Conservation (phyloP, 2,888 invertebrate species). For the Drosophila rellima region DNA sequence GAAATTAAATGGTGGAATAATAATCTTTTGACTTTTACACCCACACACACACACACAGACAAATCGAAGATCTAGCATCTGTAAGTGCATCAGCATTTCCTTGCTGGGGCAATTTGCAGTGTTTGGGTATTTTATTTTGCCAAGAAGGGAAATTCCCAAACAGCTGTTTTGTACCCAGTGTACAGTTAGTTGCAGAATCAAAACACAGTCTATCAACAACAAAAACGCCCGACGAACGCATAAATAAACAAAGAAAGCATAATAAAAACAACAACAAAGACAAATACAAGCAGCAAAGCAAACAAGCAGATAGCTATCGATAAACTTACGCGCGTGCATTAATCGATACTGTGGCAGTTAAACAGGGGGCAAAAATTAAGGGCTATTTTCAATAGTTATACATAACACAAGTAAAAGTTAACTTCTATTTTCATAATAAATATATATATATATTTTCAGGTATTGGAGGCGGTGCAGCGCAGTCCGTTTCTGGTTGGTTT, state of each 20-base stretch:
- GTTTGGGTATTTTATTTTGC: conserved; percentile 23
- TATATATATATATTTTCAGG: conserved; percentile 87
- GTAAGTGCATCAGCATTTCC: neutral
- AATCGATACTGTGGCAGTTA: conserved; percentile 7
- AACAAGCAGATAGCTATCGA: conserved; percentile 26
- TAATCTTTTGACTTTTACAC: conserved; percentile 38
- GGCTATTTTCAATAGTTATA: too few species aligned
- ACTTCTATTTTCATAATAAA: too few species aligned
- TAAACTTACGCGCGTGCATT: neutral
- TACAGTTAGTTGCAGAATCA: conserved; percentile 25
- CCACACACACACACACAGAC: conserved; percentile 9
- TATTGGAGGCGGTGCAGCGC: conserved; percentile 96
- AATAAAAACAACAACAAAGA: conserved; percentile 13
- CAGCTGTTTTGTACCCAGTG: conserved; percentile 36
- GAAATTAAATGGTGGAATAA: conserved; percentile 23
- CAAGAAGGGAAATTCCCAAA: conserved; percentile 17
- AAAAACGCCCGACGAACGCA: conserved; percentile 9
- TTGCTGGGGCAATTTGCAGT: neutral
- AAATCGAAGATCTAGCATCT: neutral
- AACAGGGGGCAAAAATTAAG: too few species aligned
- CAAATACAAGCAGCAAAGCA: conserved; percentile 21
- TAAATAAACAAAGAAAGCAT: conserved; percentile 31
- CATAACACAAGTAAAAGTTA: too few species aligned
- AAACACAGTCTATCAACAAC: conserved; percentile 32
- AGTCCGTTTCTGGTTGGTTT: conserved; percentile 98